Percentiles rank a stretch among this genome's conserved stretches.
Evolutionary conservation across 2,113 vertebrate genomes (phyloP).

Genomic region (Arvicanthis niloticus): DNA sequence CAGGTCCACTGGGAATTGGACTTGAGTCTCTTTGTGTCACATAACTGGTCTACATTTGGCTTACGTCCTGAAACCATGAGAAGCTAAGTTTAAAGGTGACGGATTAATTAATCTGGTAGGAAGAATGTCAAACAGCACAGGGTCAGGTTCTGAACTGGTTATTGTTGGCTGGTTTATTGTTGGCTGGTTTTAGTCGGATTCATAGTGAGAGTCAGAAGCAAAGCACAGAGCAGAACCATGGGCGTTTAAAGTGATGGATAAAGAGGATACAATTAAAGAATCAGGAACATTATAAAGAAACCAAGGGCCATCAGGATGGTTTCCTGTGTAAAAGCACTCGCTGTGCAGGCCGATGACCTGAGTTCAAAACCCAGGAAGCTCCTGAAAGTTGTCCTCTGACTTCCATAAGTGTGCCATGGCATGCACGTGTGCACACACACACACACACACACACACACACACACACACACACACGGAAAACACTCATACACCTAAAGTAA

Average conservation of each 20-base stretch:
- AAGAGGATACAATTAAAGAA: not conserved
- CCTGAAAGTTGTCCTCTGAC: not conserved
- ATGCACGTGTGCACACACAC: not conserved
- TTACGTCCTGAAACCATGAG: not conserved
- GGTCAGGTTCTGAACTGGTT: not conserved
- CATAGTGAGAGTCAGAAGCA: not conserved
- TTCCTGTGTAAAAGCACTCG: not conserved
- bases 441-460: not conserved
- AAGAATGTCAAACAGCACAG: not conserved
- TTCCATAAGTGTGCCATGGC: not conserved
- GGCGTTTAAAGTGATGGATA: not conserved
- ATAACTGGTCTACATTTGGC: not conserved
- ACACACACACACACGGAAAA: not conserved
- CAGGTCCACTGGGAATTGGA: not conserved
- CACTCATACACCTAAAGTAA: not conserved
- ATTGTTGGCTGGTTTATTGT: not conserved
- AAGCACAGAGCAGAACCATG: not conserved
- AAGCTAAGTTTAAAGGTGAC: not conserved
- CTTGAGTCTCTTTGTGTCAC: not conserved
- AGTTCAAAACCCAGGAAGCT: not conserved
- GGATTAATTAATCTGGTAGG: not conserved
- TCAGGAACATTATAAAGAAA: not conserved
- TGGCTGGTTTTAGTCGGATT: not conserved
- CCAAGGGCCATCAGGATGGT: not conserved
- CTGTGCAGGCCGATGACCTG: not conserved